Evolutionary conservation across 2,113 vertebrate genomes (phyloP).

Genomic region (Suricata suricatta): DNA sequence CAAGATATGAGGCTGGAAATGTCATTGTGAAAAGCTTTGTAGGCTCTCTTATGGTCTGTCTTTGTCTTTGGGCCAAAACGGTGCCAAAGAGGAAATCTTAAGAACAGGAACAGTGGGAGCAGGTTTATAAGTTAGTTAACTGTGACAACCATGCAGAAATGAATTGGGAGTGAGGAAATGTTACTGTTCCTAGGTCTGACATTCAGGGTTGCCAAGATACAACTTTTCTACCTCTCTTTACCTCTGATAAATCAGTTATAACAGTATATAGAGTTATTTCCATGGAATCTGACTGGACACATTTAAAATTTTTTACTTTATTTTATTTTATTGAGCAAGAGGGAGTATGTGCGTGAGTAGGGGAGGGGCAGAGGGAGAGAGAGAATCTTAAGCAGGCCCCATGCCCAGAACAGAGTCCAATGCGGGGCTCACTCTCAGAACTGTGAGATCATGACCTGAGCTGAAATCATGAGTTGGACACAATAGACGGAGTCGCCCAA

Average conservation of each 20-base stretch:
- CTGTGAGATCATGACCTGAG: too few species aligned
- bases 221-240: not conserved
- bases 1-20: not conserved
- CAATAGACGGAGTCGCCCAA: too few species aligned
- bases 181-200: not conserved
- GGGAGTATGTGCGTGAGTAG: too few species aligned
- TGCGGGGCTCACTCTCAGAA: too few species aligned
- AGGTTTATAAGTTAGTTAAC: conserved; percentile 52
- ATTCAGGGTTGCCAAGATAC: not conserved
- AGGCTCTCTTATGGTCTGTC: not conserved
- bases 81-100: not conserved
- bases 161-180: not conserved
- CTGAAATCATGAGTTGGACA: too few species aligned
- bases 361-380: too few species aligned
- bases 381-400: too few species aligned
- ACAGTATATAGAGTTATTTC: not conserved
- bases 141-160: not conserved
- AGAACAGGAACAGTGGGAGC: not conserved
- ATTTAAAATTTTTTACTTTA: too few species aligned
- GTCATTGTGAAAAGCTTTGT: not conserved
- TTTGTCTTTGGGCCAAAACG: not conserved
- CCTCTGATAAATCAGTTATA: not conserved
- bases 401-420: too few species aligned
- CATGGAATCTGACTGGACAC: not conserved
- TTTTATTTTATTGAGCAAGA: too few species aligned